Percentiles rank a stretch among this genome's conserved stretches.
Conservation (phyloP, 2,888 invertebrate genomes). For the Lucinisca nassula region DNA sequence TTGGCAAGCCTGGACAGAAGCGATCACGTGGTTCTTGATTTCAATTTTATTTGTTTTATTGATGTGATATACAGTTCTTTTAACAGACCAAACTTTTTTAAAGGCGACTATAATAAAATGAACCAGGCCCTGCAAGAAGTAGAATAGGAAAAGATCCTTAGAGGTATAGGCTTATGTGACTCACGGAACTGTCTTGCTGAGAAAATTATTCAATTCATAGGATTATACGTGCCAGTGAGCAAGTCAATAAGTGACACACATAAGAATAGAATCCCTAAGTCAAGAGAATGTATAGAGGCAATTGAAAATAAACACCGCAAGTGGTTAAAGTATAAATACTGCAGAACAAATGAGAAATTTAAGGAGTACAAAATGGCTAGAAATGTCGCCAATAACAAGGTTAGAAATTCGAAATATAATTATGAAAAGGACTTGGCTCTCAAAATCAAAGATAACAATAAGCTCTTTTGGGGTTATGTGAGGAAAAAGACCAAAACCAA, state of each 20-base stretch:
- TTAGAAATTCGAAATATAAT: background rate
- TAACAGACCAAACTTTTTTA: background rate
- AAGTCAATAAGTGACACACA: background rate
- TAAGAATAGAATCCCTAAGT: background rate
- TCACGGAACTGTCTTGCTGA: background rate
- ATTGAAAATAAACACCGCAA: background rate
- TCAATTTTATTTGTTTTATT: background rate
- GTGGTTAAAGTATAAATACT: background rate
- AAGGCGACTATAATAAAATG: background rate
- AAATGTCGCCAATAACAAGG: background rate
- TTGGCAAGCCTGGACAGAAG: background rate
- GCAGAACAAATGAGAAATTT: background rate
- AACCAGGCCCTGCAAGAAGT: no score
- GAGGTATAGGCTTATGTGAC: background rate
- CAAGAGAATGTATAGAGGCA: background rate
- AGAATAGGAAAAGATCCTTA: no score
- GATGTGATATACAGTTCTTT: background rate
- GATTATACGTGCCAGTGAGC: background rate
- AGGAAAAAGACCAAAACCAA: background rate
- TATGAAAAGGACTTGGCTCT: background rate
- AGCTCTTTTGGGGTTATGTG: constrained; percentile 24
- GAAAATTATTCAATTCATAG: background rate
- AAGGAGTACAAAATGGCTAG: background rate
- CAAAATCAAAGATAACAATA: background rate
- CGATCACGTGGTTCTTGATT: background rate